phyloP scores from a whole-genome alignment of 2,113 vertebrate species.

The Cheirogaleus medius region DNA sequence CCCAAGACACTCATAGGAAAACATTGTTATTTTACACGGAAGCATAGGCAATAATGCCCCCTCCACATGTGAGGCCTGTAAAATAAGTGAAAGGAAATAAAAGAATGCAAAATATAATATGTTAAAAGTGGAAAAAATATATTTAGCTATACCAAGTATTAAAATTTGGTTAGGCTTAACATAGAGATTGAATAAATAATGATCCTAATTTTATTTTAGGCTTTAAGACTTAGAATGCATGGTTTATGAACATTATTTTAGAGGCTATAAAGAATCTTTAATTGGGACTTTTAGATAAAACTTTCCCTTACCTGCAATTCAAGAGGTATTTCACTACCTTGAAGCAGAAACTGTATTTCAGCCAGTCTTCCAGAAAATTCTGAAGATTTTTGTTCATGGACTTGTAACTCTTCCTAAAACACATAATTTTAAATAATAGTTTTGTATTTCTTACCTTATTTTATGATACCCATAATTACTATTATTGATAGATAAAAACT shows the following conservation, averaged over 20 bases:
- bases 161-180: background rate
- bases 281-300: background rate
- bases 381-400: slow-evolving; percentile 88
- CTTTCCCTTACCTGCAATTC: slow-evolving; percentile 91
- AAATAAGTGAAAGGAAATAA: background rate
- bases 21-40: background rate
- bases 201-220: slow-evolving; percentile 23
- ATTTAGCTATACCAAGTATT: background rate
- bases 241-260: background rate
- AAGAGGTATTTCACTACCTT: slow-evolving; percentile 90
- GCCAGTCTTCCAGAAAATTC: slow-evolving; percentile 89
- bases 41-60: no score
- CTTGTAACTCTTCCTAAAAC: slow-evolving; percentile 89
- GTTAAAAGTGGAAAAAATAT: background rate
- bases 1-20: background rate
- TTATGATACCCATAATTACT: background rate
- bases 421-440: background rate
- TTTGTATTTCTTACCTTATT: background rate
- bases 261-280: background rate
- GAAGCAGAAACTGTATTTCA: slow-evolving; percentile 93
- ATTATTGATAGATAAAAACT: background rate
- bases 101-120: background rate
- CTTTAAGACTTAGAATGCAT: background rate
- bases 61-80: background rate
- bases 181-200: background rate